Percentiles rank a stretch among this genome's conserved stretches.
Evolutionary conservation across 2,113 vertebrate species (phyloP).

Genomic region (Phaetusa simplex): DNA sequence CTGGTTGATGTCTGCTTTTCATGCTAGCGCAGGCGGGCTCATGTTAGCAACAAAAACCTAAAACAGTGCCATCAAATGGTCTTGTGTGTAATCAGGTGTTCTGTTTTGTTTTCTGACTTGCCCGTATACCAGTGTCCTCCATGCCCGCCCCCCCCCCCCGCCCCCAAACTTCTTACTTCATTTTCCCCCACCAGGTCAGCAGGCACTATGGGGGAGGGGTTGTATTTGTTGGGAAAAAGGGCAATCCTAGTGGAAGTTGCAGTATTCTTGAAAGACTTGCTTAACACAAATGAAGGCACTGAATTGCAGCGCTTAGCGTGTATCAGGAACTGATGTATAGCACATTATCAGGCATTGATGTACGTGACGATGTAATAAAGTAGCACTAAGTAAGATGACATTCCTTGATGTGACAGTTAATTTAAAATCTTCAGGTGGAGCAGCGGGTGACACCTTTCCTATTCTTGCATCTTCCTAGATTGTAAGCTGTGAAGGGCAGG

Average conservation of each 20-base stretch:
- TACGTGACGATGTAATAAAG: not conserved
- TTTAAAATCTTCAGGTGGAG: not conserved
- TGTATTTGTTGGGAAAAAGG: not conserved
- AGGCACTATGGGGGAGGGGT: fast-evolving
- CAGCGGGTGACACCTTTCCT: not conserved
- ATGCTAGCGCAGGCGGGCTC: not conserved
- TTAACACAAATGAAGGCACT: not conserved
- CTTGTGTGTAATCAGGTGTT: not conserved
- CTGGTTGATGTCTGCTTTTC: not conserved
- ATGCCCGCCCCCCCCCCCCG: too few species aligned
- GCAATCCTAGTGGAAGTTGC: not conserved
- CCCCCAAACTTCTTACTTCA: not conserved
- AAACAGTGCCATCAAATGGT: not conserved
- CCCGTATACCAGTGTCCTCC: not conserved
- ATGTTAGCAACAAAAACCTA: not conserved
- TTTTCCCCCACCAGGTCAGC: not conserved
- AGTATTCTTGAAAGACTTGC: not conserved
- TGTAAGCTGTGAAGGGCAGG: not conserved
- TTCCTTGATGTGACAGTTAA: not conserved
- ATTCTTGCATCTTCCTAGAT: not conserved
- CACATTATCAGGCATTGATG: too few species aligned
- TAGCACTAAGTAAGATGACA: not conserved
- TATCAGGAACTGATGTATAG: not conserved
- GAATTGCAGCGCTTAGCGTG: not conserved
- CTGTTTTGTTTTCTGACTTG: not conserved